These are phyloP conservation scores for Mythimna albipuncta DNA, from an alignment of 2,888 invertebrate genomes.

Conservation along the genomic window DNA sequence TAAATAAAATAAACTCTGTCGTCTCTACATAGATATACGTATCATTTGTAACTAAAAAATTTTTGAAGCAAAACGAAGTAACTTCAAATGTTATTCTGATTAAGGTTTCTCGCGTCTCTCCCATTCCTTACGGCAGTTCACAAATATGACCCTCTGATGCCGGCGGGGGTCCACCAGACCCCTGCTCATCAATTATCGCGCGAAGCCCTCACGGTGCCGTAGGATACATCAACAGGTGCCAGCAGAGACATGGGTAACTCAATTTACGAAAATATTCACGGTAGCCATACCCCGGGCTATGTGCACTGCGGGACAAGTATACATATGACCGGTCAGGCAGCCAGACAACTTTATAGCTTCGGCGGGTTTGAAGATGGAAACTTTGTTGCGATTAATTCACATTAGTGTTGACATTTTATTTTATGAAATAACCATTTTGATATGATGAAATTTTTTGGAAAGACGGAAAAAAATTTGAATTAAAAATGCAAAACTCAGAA, in stretches of 20 bases:
- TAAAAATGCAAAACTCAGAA: not conserved
- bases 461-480: not conserved
- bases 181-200: slow-evolving; percentile 80
- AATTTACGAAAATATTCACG: slow-evolving; percentile 64
- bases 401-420: slow-evolving; percentile 6
- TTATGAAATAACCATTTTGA: not conserved
- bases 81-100: not conserved
- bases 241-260: slow-evolving; percentile 63
- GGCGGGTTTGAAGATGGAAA: not conserved
- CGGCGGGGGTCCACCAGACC: slow-evolving; percentile 78
- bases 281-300: slow-evolving; percentile 66
- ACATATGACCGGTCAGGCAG: slow-evolving; percentile 18
- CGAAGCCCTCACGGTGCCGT: slow-evolving; percentile 62
- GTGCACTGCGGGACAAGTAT: slow-evolving; percentile 24
- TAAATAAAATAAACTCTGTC: too few species aligned
- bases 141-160: slow-evolving; percentile 70
- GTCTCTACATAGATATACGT: too few species aligned
- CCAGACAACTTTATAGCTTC: slow-evolving; percentile 19
- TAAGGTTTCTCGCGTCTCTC: slow-evolving; percentile 15
- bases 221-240: slow-evolving; percentile 81
- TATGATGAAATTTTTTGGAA: not conserved
- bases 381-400: slow-evolving; percentile 12
- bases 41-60: not conserved
- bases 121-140: slow-evolving; percentile 1
- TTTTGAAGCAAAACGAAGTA: not conserved